Percentiles rank a stretch among this genome's conserved stretches.
These are phyloP conservation scores for Anastrepha ludens DNA, from an alignment of 1,140 invertebrate genomes.

Conservation along the genomic window DNA sequence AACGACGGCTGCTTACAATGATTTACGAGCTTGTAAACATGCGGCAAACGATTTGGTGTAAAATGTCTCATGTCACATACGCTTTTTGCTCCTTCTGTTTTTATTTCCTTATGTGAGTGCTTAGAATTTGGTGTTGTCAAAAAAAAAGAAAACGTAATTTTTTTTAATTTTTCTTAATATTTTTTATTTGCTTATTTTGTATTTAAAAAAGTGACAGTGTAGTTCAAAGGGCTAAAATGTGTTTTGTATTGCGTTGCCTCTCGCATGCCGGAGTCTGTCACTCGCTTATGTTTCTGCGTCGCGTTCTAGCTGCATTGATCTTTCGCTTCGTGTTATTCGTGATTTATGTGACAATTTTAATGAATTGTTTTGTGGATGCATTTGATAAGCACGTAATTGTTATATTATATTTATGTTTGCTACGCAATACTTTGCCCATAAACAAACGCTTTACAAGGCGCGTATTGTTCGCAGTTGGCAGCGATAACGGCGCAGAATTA, in stretches of 20 bases:
- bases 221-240: not conserved
- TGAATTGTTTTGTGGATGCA: not conserved
- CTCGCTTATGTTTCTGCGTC: not conserved
- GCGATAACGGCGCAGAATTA: not conserved
- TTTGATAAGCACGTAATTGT: constrained; percentile 19
- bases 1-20: constrained; percentile 17
- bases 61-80: not conserved
- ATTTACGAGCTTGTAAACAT: constrained; percentile 23
- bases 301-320: not conserved
- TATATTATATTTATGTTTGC: constrained; percentile 2
- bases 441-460: not conserved
- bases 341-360: not conserved
- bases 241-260: not conserved
- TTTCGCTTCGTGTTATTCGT: not conserved
- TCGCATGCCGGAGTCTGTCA: not conserved
- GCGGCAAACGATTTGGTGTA: not conserved
- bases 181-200: not conserved
- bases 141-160: not conserved
- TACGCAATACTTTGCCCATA: too few relatives aligned
- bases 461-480: not conserved
- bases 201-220: not conserved
- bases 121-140: too few relatives aligned
- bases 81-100: not conserved
- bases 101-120: too few relatives aligned
- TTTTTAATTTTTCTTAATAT: not conserved